A percentile compares a stretch with the other conserved stretches of the same genome.
These are phyloP conservation scores for Drosophila sulfurigaster DNA, from an alignment of 1,140 invertebrate species.

Conservation along the genomic window DNA sequence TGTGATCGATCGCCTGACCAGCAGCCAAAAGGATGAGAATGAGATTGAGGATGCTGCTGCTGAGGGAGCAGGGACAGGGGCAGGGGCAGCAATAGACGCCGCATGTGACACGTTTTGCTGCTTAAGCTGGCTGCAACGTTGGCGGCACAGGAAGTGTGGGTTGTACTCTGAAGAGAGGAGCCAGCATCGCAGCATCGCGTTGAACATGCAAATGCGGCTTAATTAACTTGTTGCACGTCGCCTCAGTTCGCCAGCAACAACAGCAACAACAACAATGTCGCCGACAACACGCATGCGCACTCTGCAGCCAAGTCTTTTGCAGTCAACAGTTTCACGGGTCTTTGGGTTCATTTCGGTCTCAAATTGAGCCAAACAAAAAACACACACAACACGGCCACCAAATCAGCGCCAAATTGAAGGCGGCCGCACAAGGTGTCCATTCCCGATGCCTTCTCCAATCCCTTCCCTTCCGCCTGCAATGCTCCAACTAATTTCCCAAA, in stretches of 20 bases:
- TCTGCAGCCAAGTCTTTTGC: not conserved
- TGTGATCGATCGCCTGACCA: slow-evolving; percentile 74
- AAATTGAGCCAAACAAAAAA: slow-evolving; percentile 36
- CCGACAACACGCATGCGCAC: slow-evolving; percentile 73
- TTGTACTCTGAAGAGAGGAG: slow-evolving; percentile 41
- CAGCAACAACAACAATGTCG: not conserved
- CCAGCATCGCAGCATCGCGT: slow-evolving; percentile 25
- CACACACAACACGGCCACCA: slow-evolving; percentile 70
- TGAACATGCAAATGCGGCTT: slow-evolving; percentile 79
- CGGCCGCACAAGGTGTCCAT: slow-evolving; percentile 72
- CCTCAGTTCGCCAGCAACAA: slow-evolving; percentile 41
- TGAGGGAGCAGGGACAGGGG: slow-evolving; percentile 2
- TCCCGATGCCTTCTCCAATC: too few species aligned
- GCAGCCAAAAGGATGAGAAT: slow-evolving; percentile 6
- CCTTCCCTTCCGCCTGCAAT: not conserved
- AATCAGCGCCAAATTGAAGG: slow-evolving; percentile 80
- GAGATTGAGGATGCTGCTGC: slow-evolving; percentile 1
- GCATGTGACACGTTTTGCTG: slow-evolving; percentile 76
- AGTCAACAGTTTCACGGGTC: slow-evolving; percentile 10
- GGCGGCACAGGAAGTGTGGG: slow-evolving; percentile 76
- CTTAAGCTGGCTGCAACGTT: slow-evolving; percentile 38
- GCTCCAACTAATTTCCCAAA: slow-evolving; percentile 70
- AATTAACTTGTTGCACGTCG: slow-evolving; percentile 83
- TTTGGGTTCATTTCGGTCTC: slow-evolving; percentile 43
- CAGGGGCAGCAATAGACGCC: slow-evolving; percentile 54